A percentile compares a stretch with the other conserved stretches of the same genome.
phyloP scores from a whole-genome alignment of 2,797 vertebrate species.

The Malacoctenus gilli region DNA sequence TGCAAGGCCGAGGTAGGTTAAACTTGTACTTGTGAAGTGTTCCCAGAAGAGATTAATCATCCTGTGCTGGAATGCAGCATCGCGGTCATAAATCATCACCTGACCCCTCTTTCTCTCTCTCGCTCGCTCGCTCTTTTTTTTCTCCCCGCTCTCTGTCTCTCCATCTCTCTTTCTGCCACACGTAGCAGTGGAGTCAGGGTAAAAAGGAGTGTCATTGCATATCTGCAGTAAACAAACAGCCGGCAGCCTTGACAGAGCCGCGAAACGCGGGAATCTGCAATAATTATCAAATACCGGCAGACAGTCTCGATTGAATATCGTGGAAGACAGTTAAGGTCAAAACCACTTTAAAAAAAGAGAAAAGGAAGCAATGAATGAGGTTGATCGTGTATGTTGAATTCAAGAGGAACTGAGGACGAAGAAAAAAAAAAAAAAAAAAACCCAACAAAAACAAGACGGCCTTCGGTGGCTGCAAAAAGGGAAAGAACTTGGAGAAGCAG shows the following conservation, averaged over 20 bases:
- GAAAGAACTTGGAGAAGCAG: not conserved
- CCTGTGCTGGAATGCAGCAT: slow-evolving; percentile 81
- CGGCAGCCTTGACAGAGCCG: slow-evolving; percentile 53
- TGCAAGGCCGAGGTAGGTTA: slow-evolving; percentile 82
- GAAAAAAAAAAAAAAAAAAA: not conserved
- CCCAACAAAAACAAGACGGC: not conserved
- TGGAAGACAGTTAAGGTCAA: not conserved
- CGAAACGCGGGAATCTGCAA: slow-evolving; percentile 37
- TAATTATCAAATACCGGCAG: slow-evolving; percentile 51
- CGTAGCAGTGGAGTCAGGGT: slow-evolving; percentile 56
- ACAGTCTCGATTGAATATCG: slow-evolving; percentile 1
- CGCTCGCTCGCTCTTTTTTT: slow-evolving; percentile 36
- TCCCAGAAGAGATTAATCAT: slow-evolving; percentile 89
- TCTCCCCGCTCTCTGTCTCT: slow-evolving; percentile 36
- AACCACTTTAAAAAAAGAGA: not conserved
- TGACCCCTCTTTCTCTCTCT: slow-evolving; percentile 67
- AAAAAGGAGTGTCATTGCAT: slow-evolving; percentile 68
- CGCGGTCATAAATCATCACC: slow-evolving; percentile 85
- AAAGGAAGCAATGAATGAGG: not conserved
- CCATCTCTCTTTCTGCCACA: slow-evolving; percentile 52
- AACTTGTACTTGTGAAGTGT: slow-evolving; percentile 85
- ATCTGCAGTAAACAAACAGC: slow-evolving; percentile 70
- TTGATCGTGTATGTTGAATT: not conserved
- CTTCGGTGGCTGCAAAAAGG: not conserved
- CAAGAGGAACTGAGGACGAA: not conserved